A percentile compares a stretch with the other conserved stretches of the same genome.
Evolutionary conservation across 2,113 vertebrate genomes (phyloP).

Genomic region (Otocyon megalotis): DNA sequence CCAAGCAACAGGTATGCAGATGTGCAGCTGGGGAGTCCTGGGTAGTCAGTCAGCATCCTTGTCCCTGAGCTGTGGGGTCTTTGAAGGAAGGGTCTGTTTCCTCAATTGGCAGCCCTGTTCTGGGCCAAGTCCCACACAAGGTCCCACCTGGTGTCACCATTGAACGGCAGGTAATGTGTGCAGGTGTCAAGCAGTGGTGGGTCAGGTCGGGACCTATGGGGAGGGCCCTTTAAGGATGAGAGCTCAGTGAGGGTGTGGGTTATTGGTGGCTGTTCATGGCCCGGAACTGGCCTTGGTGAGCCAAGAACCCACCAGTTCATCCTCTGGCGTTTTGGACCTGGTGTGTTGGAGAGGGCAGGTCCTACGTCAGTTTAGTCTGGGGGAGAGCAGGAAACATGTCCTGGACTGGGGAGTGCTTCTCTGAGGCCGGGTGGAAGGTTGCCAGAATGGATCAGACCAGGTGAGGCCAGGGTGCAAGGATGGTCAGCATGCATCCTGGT

Average conservation of each 20-base stretch:
- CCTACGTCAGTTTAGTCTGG: background rate
- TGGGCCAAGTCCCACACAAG: rapidly evolving
- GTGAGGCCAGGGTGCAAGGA: background rate
- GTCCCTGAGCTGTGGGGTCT: background rate
- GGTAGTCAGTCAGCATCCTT: background rate
- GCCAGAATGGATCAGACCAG: background rate
- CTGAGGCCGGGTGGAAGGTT: background rate
- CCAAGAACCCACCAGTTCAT: background rate
- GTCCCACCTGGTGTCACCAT: rapidly evolving
- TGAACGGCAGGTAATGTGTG: background rate
- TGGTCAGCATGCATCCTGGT: rapidly evolving
- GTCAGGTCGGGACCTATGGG: background rate
- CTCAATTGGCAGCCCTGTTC: background rate
- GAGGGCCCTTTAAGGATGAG: too few species aligned
- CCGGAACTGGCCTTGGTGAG: background rate
- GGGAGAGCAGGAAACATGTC: background rate
- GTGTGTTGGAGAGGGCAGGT: background rate
- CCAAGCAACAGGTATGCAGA: background rate
- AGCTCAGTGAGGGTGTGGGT: background rate
- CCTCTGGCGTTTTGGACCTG: rapidly evolving
- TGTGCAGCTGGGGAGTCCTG: background rate
- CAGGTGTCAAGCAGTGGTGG: background rate
- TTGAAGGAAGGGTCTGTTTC: background rate
- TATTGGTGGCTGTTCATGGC: background rate
- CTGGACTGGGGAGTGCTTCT: background rate